Evolutionary conservation across 2,888 invertebrate species (phyloP), one percentile per base, ranked within the genome.

Genomic region (Phortica okadai): DNA sequence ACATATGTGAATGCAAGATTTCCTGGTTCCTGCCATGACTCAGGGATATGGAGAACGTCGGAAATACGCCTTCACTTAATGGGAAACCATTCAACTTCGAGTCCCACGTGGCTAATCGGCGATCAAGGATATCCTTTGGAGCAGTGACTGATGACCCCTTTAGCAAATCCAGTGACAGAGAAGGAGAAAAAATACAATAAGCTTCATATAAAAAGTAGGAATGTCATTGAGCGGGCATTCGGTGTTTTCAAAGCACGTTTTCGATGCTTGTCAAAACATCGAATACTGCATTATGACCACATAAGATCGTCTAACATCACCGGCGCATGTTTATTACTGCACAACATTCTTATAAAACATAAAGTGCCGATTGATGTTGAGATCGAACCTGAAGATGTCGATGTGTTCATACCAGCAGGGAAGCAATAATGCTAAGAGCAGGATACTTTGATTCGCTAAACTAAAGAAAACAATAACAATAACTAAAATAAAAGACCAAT

Each of bases 1-100:
- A 66, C 64, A 6, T 45, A 64, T 10, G 54, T 78, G 7, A 78
- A 77, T 44, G 75, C 77, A n/a, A 75, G 50, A 56, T 78, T 75
- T 74, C 74, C 77, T 1, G 76, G 73, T 10, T 72, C 21, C 21
- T 21, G 21, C 21, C 21, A 21, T 1, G 21, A 21, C 21, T 21
- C 21, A 21, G 21, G 21, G 21, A 21, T 21, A 21, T 21, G 21
- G 21, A 21, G 21, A 21, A 21, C 21, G 21, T 21, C 21, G 21
- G 21, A 21, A 21, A 21, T 21, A 21, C 21, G 21, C 21, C 21
- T 21, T 21, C 21, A 21, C 21, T 21, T 21, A 21, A 21, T 21
- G 21, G 21, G 21, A 21, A 21, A 21, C 21, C 21, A 21, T 21
- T 21, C 21, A 21, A 21, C 21, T 21, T 21, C 21, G 21, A 21